Evolutionary conservation across 2,797 vertebrate genomes (phyloP), one percentile per base, ranked within the genome.

Genomic region (Adelosebastes latens): DNA sequence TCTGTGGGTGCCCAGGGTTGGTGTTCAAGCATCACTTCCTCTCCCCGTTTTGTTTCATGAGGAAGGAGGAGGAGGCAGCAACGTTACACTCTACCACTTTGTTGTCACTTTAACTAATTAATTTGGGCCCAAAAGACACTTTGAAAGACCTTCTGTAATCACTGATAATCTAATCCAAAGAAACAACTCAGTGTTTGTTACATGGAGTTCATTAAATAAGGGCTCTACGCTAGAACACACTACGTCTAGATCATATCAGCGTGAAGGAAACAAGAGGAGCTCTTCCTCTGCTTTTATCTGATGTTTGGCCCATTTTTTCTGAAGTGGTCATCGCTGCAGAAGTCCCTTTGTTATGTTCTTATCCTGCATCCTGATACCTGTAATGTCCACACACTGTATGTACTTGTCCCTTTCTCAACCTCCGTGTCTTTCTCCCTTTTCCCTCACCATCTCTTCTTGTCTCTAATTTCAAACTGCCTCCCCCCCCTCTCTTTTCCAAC

Each of bases 181-280:
- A 53, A 72, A 61, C 65, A 32, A 27, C 55, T 59, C 34, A 32
- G 80, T 84, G 66, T 90, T 74, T 29, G 75, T 81, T 87, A 88
- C 85, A 81, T 18, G 39, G 81, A 65, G 72, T 70, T 74, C 79
- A 85, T 88, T 88, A 88, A 89, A 87, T 72, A 86, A 80, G 18
- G 82, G 70, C 62, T 61, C 59, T 24, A 75, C 12, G 16, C 11
- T 36, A 52, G 75, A 80, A 34, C 16, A 20, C 24, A 14, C 72
- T 77, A 27, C 61, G 12, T 81, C 12, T 14, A 78, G 86, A 88
- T 87, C 52, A 61, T 80, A 87, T 87, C 85, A 63, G 61, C 13
- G 11, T 0, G 1, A 24, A 36, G 31, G 67, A 80, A 83, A 85
- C 49, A 73, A 46, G 59, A 88, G 39, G 39, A 85, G 65, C 59